A percentile compares a stretch with the other conserved stretches of the same genome.
Evolutionary conservation across 2,888 invertebrate species (phyloP).

Genomic region (Dastarcus helophoroides): DNA sequence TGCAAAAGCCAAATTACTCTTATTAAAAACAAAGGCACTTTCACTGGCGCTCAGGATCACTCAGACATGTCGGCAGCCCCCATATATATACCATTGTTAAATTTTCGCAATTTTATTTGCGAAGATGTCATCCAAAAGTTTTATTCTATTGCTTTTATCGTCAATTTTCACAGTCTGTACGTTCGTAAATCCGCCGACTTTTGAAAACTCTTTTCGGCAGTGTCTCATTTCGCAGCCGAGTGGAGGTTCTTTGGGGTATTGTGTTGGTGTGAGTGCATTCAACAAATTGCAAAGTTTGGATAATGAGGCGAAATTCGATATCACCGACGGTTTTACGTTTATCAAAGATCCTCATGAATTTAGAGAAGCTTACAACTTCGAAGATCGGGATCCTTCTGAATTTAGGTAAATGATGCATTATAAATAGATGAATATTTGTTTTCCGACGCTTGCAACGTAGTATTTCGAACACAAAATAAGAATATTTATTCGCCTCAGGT

Average conservation of each 20-base stretch:
- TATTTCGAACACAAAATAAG: no score
- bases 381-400: conserved; percentile 64
- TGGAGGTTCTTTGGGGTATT: conserved; percentile 43
- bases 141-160: conserved; percentile 7
- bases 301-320: conserved; percentile 52
- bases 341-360: conserved; percentile 50
- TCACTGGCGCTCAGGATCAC: conserved; percentile 24
- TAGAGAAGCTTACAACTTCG: conserved; percentile 53
- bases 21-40: conserved; percentile 22
- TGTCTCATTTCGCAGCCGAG: conserved; percentile 39
- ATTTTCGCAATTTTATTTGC: conserved; percentile 4
- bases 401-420: conserved; percentile 59
- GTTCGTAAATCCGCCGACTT: conserved; percentile 11
- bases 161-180: conserved; percentile 10
- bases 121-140: conserved; percentile 15
- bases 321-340: conserved; percentile 52
- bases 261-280: conserved; percentile 59
- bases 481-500: no score
- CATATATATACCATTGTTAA: conserved; percentile 9
- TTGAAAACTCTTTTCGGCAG: conserved; percentile 30
- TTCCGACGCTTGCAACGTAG: no score
- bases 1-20: no score
- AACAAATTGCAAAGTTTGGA: conserved; percentile 54
- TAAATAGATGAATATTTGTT: no score
- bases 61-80: conserved; percentile 17